Conservation (phyloP, 2,888 invertebrate genomes). For the Pandemis cinnamomeana region DNA sequence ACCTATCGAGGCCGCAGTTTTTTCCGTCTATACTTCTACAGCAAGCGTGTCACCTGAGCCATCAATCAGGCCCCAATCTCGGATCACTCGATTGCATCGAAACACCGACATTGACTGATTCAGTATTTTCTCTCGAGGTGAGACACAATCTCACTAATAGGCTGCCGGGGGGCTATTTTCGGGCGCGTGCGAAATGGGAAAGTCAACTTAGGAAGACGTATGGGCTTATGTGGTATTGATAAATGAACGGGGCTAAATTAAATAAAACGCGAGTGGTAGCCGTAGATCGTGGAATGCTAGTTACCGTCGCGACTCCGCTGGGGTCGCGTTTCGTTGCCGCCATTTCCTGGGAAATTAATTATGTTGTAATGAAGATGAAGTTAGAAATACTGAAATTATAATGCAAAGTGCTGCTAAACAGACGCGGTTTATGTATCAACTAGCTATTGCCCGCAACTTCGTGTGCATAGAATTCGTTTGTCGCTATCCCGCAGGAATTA, state of each 20-base stretch:
- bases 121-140: slow-evolving; percentile 47
- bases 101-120: slow-evolving; percentile 58
- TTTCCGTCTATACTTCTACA: neutral
- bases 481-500: too few species aligned
- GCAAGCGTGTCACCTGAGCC: slow-evolving; percentile 48
- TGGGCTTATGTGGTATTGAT: slow-evolving; percentile 9
- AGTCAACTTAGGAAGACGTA: slow-evolving; percentile 34
- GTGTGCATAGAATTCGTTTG: too few species aligned
- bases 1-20: neutral
- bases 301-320: too few species aligned
- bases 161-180: slow-evolving; percentile 43
- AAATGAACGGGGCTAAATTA: neutral
- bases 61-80: slow-evolving; percentile 54
- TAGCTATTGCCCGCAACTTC: too few species aligned
- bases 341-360: too few species aligned
- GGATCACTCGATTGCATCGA: slow-evolving; percentile 49
- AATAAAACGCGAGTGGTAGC: neutral
- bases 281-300: too few species aligned
- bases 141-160: slow-evolving; percentile 48
- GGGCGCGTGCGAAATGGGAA: slow-evolving; percentile 41
- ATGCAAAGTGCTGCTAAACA: too few species aligned
- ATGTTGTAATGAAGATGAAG: too few species aligned
- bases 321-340: too few species aligned
- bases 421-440: too few species aligned
- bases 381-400: too few species aligned